Conservation (phyloP, 2,113 vertebrate species). For the Grallaria varia region DNA sequence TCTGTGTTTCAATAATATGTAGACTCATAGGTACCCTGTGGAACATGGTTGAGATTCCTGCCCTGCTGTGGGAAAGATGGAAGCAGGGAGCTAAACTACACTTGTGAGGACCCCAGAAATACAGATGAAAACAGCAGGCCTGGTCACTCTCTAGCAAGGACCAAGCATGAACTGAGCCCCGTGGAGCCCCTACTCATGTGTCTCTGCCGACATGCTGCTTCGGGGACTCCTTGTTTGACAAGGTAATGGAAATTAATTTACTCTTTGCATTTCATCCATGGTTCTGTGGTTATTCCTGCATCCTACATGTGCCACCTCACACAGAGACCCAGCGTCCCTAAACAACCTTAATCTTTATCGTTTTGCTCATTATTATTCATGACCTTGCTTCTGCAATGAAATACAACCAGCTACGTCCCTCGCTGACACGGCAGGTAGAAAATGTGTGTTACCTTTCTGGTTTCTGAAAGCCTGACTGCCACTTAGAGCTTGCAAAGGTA, state of each 20-base stretch:
- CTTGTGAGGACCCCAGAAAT: background rate
- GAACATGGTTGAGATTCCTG: background rate
- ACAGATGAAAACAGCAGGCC: background rate
- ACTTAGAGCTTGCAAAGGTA: background rate
- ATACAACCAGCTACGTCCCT: background rate
- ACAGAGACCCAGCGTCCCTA: background rate
- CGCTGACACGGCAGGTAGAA: accelerated
- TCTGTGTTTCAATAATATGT: background rate
- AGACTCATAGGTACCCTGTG: background rate
- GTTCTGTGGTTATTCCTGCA: background rate
- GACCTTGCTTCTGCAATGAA: background rate
- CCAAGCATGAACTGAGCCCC: background rate
- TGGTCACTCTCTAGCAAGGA: background rate
- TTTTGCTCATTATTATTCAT: background rate
- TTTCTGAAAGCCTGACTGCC: background rate
- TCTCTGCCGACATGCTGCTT: background rate
- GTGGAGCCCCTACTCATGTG: background rate
- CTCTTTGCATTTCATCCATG: background rate
- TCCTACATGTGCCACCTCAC: background rate
- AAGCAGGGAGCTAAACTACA: background rate
- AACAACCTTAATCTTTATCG: background rate
- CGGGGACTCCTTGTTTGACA: background rate
- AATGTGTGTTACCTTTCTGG: accelerated
- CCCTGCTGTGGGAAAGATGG: background rate
- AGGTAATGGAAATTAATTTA: background rate